A percentile compares a stretch with the other conserved stretches of the same genome.
phyloP scores from a whole-genome alignment of 2,888 invertebrate genomes.

The Heliconius ismenius region DNA sequence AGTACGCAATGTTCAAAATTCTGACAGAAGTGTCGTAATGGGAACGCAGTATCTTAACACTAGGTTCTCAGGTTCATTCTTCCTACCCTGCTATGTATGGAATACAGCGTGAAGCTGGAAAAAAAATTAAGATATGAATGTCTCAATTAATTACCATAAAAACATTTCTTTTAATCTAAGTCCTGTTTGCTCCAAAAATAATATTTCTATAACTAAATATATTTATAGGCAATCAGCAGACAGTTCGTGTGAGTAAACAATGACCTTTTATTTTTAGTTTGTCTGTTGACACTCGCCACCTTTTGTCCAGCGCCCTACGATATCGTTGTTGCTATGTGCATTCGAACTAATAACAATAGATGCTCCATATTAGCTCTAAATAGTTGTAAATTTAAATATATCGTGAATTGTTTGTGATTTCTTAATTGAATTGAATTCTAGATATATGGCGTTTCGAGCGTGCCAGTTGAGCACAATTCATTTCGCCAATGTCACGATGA shows the following conservation, averaged over 20 bases:
- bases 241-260: slow-evolving; percentile 49
- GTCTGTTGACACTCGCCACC: slow-evolving; percentile 50
- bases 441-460: too few species aligned
- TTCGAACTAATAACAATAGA: slow-evolving; percentile 29
- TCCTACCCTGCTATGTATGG: too few species aligned
- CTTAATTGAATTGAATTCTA: too few species aligned
- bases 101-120: too few species aligned
- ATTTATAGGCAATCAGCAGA: slow-evolving; percentile 16
- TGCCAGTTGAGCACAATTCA: too few species aligned
- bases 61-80: too few species aligned
- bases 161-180: background rate
- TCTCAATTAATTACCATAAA: background rate
- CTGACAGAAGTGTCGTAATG: too few species aligned
- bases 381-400: slow-evolving; percentile 10
- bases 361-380: slow-evolving; percentile 14
- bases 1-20: too few species aligned
- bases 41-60: too few species aligned
- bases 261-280: slow-evolving; percentile 61
- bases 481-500: too few species aligned
- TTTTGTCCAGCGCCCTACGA: slow-evolving; percentile 46
- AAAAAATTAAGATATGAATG: too few species aligned
- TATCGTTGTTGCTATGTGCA: slow-evolving; percentile 65
- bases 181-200: background rate
- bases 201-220: background rate
- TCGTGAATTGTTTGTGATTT: slow-evolving; percentile 4